Evolutionary conservation across 2,888 invertebrate species (phyloP).

Genomic region (Tuta absoluta): DNA sequence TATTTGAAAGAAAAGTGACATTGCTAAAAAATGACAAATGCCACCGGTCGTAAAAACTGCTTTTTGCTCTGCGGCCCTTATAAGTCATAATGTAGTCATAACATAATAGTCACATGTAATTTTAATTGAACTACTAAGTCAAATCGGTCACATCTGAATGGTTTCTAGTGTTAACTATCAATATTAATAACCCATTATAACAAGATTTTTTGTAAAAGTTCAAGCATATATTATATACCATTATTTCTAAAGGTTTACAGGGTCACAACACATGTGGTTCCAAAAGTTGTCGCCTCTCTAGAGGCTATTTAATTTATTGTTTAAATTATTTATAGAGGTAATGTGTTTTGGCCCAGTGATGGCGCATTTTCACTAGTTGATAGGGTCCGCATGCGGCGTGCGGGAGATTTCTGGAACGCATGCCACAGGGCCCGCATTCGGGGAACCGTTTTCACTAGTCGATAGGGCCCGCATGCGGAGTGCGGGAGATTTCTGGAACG

Average conservation of each 20-base stretch:
- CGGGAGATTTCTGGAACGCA: too few species aligned
- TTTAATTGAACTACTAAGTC: constrained; percentile 1
- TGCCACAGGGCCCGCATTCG: too few species aligned
- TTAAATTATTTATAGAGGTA: constrained; percentile 1
- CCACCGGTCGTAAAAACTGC: too few species aligned
- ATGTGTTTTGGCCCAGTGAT: constrained; percentile 22
- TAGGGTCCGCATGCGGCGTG: too few species aligned
- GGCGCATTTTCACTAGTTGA: too few species aligned
- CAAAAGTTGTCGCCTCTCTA: not conserved
- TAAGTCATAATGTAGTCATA: constrained; percentile 2
- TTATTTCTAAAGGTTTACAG: constrained; percentile 9
- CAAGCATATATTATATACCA: constrained; percentile 1
- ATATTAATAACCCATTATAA: constrained; percentile 15
- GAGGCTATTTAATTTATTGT: constrained; percentile 2
- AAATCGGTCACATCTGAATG: constrained; percentile 26
- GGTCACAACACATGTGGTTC: constrained; percentile 7
- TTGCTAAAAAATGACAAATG: too few species aligned
- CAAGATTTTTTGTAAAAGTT: not conserved
- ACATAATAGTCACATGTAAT: too few species aligned
- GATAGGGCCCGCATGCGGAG: too few species aligned
- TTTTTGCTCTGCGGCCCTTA: too few species aligned
- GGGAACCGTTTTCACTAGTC: too few species aligned
- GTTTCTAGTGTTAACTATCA: constrained; percentile 1
- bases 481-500: too few species aligned
- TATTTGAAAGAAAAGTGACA: too few species aligned